Base-by-base conservation (phyloP, 1,140 invertebrate species). In the Drosophila setifemur region DNA sequence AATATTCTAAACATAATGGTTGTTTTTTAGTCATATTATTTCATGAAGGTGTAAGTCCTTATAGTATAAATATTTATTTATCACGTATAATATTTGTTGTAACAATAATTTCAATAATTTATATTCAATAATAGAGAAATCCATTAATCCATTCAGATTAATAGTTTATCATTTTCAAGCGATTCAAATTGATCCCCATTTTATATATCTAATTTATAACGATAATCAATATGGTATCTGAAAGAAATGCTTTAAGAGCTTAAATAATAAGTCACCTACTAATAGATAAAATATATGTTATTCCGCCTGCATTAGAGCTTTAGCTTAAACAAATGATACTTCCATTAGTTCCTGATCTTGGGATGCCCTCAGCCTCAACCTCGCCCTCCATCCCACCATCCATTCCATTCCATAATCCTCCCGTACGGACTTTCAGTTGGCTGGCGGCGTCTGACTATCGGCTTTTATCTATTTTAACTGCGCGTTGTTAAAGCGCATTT, bases 401-500 rank as follows among this genome's bases (percentile, higher is more conserved):
- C 6, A n/a, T n/a, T n/a, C n/a, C n/a, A n/a, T 16, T 11, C n/a
- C 33, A 7, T 12, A 14, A 33, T 11, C 31, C 6, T 29, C 33
- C 6, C 9, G 12, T 39, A 23, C 26, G 49, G 19, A 9, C 33
- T 45, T 47, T 11, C 19, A 43, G 26, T 35, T 55, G 50, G 37
- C 52, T 21, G 74, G 76, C 82, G 82, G 72, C 81, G 81, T 75
- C 82, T 52, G 44, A 64, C 60, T 86, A 87, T 87, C 82, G 72
- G 61, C 76, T 86, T 89, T 89, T 89, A 88, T 89, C 88, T 89
- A 89, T 85, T 88, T 88, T 89, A 89, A 89, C 76, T 85, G 73
- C 68, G 66, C 49, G 73, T 73, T 89, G 81, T 89, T 89, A 88
- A 89, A 89, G 88, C 88, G 76, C 87, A 88, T 89, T 89, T 88